These are phyloP conservation scores for Onchidella celtica DNA, from an alignment of 2,888 invertebrate genomes.

Conservation along the genomic window DNA sequence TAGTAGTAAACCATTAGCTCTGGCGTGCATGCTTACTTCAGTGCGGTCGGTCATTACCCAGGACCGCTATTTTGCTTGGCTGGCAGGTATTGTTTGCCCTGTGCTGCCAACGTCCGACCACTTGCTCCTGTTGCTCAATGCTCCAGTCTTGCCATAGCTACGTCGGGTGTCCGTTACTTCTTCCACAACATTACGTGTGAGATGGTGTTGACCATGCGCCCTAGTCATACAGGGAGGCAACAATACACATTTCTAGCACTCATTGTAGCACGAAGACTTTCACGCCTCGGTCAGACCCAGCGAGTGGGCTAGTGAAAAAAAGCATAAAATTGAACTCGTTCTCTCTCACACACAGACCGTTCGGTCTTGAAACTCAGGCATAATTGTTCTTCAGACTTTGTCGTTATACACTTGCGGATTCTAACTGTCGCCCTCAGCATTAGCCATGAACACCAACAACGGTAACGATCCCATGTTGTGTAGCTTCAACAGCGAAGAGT, in stretches of 20 bases:
- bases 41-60: no score
- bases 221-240: not conserved
- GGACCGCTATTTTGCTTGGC: no score
- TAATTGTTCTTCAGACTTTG: no score
- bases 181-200: not conserved
- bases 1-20: not conserved
- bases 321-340: not conserved
- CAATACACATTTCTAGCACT: not conserved
- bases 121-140: no score
- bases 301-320: not conserved
- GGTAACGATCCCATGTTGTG: slow-evolving; percentile 46
- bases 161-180: no score
- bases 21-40: not conserved
- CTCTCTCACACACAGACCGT: no score
- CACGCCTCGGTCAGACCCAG: not conserved
- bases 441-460: slow-evolving; percentile 26
- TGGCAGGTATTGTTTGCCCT: no score
- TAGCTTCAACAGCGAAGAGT: slow-evolving; percentile 27
- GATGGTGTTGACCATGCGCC: not conserved
- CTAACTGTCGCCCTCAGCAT: not conserved
- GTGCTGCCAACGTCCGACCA: no score
- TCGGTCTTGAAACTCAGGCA: no score
- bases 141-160: no score
- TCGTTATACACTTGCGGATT: no score
- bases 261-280: not conserved